Base-by-base conservation (phyloP, 2,888 invertebrate genomes). In the Ophraella communa region DNA sequence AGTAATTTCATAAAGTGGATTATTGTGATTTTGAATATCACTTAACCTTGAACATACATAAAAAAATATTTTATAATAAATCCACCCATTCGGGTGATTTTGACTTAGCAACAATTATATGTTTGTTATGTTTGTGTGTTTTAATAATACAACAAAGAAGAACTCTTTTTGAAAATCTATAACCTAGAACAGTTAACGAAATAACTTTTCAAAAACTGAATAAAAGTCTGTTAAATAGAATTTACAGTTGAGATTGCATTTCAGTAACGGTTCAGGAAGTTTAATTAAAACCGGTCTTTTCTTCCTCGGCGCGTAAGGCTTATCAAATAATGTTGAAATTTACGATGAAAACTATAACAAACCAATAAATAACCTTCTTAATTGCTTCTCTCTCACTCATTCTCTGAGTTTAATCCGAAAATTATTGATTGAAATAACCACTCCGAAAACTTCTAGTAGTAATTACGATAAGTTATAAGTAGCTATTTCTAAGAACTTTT, bases 291-390 rank as follows among this genome's bases (percentile, higher is more conserved):
- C 44, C 52, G 27, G 52, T 30, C 52, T 60, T 60, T 60, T 60
- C 52, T 60, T 52, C 17, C 24, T 20, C 14, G 27, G 49, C 24
- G 35, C 61, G 54, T 55, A 58, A 64, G 58, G 58, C 47, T 64
- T 58, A 64, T 64, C 58, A 58, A 64, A 64, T 64, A 64, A 58
- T 64, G 59, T 54, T 44, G 45, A 58, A 59, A 66, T 66, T 66
- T 66, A 66, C 60, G 66, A 60, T 52, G 60, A 39, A 56, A 53
- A 63, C 62, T 56, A 47, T 63, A 60, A 63, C 60, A 45, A 55
- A 60, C 52, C 60, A 56, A 56, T 62, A 66, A 66, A 66, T 60
- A 57, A 60, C 63, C 59, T 66, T 60, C 63, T 66, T 66, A 63
- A 66, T 66, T 66, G 60, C 52, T 55, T 63, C 51, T 59, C 47